Evolutionary conservation across 2,888 invertebrate genomes (phyloP), one percentile per base, ranked within the genome.

Genomic region (Rhimphoctona megacephalus): DNA sequence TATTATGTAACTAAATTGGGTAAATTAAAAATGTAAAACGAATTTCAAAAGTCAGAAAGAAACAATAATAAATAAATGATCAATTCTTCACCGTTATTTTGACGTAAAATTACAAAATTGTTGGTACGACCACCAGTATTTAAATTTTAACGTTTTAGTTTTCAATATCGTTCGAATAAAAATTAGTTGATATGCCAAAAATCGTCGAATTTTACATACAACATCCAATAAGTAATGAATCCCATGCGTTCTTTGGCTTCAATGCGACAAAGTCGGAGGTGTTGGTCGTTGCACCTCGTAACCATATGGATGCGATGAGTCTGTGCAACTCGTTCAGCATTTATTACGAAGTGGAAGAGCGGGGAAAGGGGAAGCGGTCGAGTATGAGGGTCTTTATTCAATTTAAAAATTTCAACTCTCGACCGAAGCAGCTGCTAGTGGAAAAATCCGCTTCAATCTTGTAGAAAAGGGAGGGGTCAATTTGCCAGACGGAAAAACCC

Each of bases 251-350:
- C 30, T 25, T 43, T 57, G 76, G 64, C 76, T 77, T 64, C 76
- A 22, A 52, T 33, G 70, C 25, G 54, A 66, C 73, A 52, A 43
- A 61, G 69, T 49, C 69, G 43, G 73, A 81, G 78, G 49, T 61
- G 43, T n/a, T 67, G 78, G 85, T 85, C 85, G 81, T 85, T 85
- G 78, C 67, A 78, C 81, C 81, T 36, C 8, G 52, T n/a, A 67
- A 39, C 43, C 64, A 66, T 78, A 83, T 49, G 79, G 69, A 67
- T 52, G 77, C 33, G 17, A 14, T 67, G 43, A 52, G 36, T 57
- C 46, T 22, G 43, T 70, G 54, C 61, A 54, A 43, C 17, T 85
- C 69, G 79, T 74, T 85, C 78, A 46, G 77, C 61, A 46, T 79
- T 78, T 33, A 82, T 79, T 74, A 19, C 43, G 49, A n/a, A 30